phyloP scores from a whole-genome alignment of 2,797 vertebrate species.

The Centropyge bicolor region DNA sequence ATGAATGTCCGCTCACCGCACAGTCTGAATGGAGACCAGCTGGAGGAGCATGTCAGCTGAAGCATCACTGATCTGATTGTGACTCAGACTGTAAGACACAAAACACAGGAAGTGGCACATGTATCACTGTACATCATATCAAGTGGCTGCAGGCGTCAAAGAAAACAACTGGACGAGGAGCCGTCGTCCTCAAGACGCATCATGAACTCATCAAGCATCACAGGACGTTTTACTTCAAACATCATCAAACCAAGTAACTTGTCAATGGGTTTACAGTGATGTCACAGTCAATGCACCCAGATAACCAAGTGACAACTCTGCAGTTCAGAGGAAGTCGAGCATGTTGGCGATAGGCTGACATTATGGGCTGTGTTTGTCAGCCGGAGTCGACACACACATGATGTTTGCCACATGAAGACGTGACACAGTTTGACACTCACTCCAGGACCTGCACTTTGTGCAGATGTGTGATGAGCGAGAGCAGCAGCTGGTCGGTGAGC shows the following conservation, averaged over 20 bases:
- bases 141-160: not conserved
- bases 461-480: slow-evolving; percentile 60
- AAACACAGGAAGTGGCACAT: slow-evolving; percentile 9
- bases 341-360: no score
- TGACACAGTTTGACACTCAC: slow-evolving; percentile 53
- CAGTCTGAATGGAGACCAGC: slow-evolving; percentile 48
- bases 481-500: slow-evolving; percentile 66
- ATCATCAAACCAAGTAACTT: no score
- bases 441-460: slow-evolving; percentile 74
- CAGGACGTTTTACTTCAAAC: no score
- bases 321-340: no score
- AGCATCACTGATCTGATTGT: slow-evolving; percentile 67
- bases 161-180: no score
- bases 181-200: no score
- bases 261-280: no score
- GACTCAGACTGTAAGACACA: slow-evolving; percentile 61
- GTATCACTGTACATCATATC: not conserved
- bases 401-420: not conserved
- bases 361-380: no score
- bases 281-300: no score
- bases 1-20: slow-evolving; percentile 51
- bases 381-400: no score
- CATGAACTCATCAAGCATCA: no score
- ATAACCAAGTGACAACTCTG: no score
- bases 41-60: slow-evolving; percentile 40